Evolutionary conservation across 53 echinoderm and acorn worm genomes (phyloP).

Genomic region (Henricia sp.): DNA sequence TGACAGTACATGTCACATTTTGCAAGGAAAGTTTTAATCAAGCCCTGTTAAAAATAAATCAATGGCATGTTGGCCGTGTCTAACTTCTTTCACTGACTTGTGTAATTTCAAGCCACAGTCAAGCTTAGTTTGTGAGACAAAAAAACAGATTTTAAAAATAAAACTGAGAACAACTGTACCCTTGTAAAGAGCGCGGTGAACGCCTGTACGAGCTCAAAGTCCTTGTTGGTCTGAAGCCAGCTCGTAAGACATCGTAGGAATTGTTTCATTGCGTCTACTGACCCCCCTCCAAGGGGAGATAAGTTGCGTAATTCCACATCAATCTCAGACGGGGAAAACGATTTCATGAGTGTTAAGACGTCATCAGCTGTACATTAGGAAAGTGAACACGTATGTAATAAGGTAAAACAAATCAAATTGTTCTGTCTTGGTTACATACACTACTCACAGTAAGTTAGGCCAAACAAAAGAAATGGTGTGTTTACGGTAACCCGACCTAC

Average conservation of each 20-base stretch:
- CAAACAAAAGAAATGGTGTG: too few relatives aligned
- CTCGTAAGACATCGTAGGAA: conserved; percentile 70
- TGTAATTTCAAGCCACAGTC: too few relatives aligned
- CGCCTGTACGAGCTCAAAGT: conserved; percentile 94
- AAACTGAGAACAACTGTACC: conserved; percentile 48
- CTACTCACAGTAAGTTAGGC: too few relatives aligned
- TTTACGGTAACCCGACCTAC: too few relatives aligned
- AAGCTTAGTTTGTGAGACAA: neutral
- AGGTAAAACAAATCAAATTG: neutral
- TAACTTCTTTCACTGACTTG: neutral
- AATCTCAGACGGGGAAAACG: conserved; percentile 80
- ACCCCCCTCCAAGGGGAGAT: conserved; percentile 81
- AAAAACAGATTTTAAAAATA: neutral
- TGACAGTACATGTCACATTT: too few relatives aligned
- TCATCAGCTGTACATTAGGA: conserved; percentile 59
- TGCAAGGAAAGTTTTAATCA: too few relatives aligned
- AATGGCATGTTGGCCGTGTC: neutral
- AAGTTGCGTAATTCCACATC: conserved; percentile 85
- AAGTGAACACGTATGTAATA: neutral
- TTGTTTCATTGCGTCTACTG: conserved; percentile 67
- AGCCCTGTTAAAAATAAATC: neutral
- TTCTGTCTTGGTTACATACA: too few relatives aligned
- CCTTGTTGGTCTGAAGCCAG: conserved; percentile 54
- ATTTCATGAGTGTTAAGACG: conserved; percentile 69
- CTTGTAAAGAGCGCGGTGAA: conserved; percentile 79